phyloP scores from a whole-genome alignment of 1,140 invertebrate species.

The Pseudomyrmex pallidus region DNA sequence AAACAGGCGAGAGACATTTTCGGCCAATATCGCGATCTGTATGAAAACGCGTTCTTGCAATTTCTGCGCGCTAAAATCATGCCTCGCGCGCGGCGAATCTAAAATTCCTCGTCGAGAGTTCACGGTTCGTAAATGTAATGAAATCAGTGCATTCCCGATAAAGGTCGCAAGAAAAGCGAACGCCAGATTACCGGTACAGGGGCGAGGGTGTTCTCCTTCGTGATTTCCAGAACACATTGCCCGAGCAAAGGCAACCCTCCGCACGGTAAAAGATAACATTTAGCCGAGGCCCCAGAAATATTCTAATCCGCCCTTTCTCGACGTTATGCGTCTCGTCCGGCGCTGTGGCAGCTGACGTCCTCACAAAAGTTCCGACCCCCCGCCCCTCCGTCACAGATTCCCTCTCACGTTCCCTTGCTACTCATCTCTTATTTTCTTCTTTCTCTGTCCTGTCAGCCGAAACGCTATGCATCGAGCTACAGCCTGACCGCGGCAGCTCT shows the following conservation, averaged over 20 bases:
- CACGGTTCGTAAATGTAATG: slow-evolving; percentile 64
- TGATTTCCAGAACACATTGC: slow-evolving; percentile 36
- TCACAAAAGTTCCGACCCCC: slow-evolving; percentile 78
- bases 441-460: slow-evolving; percentile 56
- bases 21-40: slow-evolving; percentile 37
- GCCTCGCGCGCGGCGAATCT: slow-evolving; percentile 31
- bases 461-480: slow-evolving; percentile 63
- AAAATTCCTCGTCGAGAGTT: slow-evolving; percentile 43
- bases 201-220: slow-evolving; percentile 1
- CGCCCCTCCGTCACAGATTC: not conserved
- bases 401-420: slow-evolving; percentile 21
- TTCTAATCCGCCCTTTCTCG: slow-evolving; percentile 81
- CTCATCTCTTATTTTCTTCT: slow-evolving; percentile 39
- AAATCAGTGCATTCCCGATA: slow-evolving; percentile 50
- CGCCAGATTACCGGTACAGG: slow-evolving; percentile 39
- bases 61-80: not conserved
- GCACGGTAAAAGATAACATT: slow-evolving; percentile 78
- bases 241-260: slow-evolving; percentile 31
- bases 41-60: slow-evolving; percentile 17
- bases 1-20: not conserved
- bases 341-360: slow-evolving; percentile 78
- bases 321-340: slow-evolving; percentile 53
- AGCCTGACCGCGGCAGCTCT: slow-evolving; percentile 18
- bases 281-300: slow-evolving; percentile 78
- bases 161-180: slow-evolving; percentile 45